phyloP scores from a whole-genome alignment of 2,113 vertebrate genomes.

The Lampris incognitus region DNA sequence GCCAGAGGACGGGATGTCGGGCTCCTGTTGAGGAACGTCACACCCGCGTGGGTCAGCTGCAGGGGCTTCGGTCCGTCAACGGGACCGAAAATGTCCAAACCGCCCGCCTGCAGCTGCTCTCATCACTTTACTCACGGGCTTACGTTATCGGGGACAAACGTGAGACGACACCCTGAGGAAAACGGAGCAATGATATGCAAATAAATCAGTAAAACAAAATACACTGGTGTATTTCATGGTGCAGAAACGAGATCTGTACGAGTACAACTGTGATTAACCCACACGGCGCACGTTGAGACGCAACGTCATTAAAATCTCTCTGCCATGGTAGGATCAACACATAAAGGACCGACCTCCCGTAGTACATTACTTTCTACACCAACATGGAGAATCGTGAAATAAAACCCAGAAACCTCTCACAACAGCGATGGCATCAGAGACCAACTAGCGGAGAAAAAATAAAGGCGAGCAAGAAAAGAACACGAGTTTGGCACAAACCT shows the following conservation, averaged over 20 bases:
- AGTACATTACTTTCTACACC: slow-evolving; percentile 54
- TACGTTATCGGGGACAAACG: slow-evolving; percentile 7
- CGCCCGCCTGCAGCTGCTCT: slow-evolving; percentile 10
- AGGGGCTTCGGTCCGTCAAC: slow-evolving; percentile 32
- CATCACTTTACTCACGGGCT: slow-evolving; percentile 13
- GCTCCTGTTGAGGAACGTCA: not conserved
- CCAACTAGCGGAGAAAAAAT: slow-evolving; percentile 2
- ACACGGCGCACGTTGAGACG: not conserved
- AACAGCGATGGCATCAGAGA: slow-evolving; percentile 21
- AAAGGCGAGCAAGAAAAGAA: not conserved
- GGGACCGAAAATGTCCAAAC: not conserved
- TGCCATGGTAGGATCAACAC: not conserved
- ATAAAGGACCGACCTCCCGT: not conserved
- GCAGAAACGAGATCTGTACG: slow-evolving; percentile 1
- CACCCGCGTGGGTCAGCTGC: slow-evolving; percentile 6
- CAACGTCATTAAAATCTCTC: not conserved
- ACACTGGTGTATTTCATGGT: not conserved
- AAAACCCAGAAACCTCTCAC: slow-evolving; percentile 41
- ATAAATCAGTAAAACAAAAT: not conserved
- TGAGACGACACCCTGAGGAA: not conserved
- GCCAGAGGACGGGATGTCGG: slow-evolving; percentile 20
- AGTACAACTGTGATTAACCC: not conserved
- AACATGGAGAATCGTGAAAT: slow-evolving; percentile 3
- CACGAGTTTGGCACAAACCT: not conserved
- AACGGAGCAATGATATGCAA: slow-evolving; percentile 3